A percentile compares a stretch with the other conserved stretches of the same genome.
Conservation (phyloP, 2,888 invertebrate species). For the Philereme vetulata region DNA sequence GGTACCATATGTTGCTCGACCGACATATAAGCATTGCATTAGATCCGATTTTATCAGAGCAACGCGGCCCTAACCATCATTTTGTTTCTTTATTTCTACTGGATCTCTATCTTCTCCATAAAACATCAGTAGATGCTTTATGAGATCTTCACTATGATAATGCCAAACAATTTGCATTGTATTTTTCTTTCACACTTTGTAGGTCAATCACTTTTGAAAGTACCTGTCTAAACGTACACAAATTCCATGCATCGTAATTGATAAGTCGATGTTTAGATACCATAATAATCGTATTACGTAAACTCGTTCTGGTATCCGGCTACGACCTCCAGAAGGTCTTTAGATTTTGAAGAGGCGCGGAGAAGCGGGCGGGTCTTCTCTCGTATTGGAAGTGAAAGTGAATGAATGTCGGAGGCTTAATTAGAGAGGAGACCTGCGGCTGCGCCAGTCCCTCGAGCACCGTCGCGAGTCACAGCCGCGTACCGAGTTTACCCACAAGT, state of each 20-base stretch:
- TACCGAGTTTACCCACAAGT: constrained; percentile 46
- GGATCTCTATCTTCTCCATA: too few species aligned
- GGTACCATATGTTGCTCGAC: too few species aligned
- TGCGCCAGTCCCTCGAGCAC: constrained; percentile 76
- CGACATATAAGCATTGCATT: too few species aligned
- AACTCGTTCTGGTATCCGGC: constrained; percentile 67
- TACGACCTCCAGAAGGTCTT: constrained; percentile 81
- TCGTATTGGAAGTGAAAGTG: constrained; percentile 82
- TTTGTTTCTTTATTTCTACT: too few species aligned
- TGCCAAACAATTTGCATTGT: constrained; percentile 1
- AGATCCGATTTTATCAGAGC: too few species aligned
- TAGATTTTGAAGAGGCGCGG: constrained; percentile 64
- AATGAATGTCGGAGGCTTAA: constrained; percentile 82
- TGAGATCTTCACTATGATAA: background rate
- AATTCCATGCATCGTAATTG: constrained; percentile 10
- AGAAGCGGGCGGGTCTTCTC: constrained; percentile 71
- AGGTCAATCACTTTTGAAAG: constrained; percentile 19
- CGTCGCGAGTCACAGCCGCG: constrained; percentile 71
- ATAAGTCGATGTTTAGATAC: constrained; percentile 39
- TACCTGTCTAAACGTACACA: constrained; percentile 14
- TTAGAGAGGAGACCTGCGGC: constrained; percentile 79
- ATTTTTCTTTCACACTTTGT: constrained; percentile 16
- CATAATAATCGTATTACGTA: constrained; percentile 53
- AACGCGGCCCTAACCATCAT: too few species aligned
- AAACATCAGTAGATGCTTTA: too few species aligned